A percentile compares a stretch with the other conserved stretches of the same genome.
phyloP scores from a whole-genome alignment of 53 echinoderm and acorn worm genomes.

The Paracentrotus lividus region DNA sequence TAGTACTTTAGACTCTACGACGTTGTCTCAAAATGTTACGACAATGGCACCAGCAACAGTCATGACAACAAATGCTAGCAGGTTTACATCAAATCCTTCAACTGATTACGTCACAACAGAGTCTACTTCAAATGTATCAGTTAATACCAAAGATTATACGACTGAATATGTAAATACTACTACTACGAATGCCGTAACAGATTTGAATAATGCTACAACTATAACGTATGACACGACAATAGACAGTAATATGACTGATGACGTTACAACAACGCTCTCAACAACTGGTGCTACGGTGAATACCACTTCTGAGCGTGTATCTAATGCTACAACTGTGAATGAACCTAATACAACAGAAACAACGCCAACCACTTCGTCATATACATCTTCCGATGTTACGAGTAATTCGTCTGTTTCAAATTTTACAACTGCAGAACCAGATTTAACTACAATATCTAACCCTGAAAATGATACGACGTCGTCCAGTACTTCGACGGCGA shows the following conservation, averaged over 20 bases:
- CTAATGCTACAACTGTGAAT: background rate
- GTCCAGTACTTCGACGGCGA: background rate
- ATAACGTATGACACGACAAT: background rate
- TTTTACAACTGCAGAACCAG: slow-evolving; percentile 23
- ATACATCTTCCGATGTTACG: background rate
- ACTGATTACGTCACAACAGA: background rate
- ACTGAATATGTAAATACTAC: slow-evolving; percentile 36
- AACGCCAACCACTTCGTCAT: background rate
- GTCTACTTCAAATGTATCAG: background rate
- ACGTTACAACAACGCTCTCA: background rate
- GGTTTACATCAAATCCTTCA: background rate
- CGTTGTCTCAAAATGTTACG: slow-evolving; percentile 9
- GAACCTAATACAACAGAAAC: background rate
- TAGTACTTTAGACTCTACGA: background rate
- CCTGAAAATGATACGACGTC: slow-evolving; percentile 18
- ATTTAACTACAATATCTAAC: background rate
- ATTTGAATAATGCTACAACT: background rate
- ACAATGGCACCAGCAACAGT: background rate
- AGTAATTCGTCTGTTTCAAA: background rate
- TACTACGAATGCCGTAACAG: background rate
- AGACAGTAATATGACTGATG: background rate
- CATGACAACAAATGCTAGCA: background rate
- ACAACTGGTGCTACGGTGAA: background rate
- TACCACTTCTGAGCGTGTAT: slow-evolving; percentile 3
- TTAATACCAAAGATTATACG: slow-evolving; percentile 13